These are phyloP conservation scores for Tholera decimalis DNA, from an alignment of 2,888 invertebrate genomes.

Conservation along the genomic window DNA sequence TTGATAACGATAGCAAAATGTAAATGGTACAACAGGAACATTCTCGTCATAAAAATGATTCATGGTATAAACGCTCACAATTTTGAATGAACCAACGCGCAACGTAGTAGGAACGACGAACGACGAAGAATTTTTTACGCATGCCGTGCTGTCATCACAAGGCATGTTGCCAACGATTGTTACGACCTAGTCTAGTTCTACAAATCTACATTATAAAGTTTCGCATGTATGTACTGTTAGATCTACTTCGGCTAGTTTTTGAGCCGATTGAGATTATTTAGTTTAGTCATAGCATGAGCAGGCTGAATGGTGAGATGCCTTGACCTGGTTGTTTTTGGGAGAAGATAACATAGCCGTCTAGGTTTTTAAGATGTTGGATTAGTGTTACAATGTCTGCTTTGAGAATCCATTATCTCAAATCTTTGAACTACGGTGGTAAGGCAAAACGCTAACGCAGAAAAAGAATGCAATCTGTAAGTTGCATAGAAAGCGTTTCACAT, in stretches of 20 bases:
- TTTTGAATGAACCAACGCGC: slow-evolving; percentile 27
- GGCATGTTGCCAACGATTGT: slow-evolving; percentile 42
- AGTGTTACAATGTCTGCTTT: neutral
- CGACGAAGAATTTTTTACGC: slow-evolving; percentile 13
- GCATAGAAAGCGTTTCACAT: no score
- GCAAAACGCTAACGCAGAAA: no score
- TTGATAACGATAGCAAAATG: slow-evolving; percentile 13
- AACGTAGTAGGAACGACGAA: neutral
- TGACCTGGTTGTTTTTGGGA: slow-evolving; percentile 14
- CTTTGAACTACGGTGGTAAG: no score
- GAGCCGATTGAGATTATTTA: slow-evolving; percentile 23
- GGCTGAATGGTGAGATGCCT: slow-evolving; percentile 13
- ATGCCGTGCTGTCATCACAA: slow-evolving; percentile 23
- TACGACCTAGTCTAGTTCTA: slow-evolving; percentile 36
- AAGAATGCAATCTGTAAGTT: no score
- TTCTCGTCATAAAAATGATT: slow-evolving; percentile 27
- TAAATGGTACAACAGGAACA: slow-evolving; percentile 20
- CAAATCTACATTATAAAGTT: slow-evolving; percentile 43
- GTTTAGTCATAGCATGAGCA: slow-evolving; percentile 36
- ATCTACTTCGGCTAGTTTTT: slow-evolving; percentile 33
- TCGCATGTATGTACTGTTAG: slow-evolving; percentile 47
- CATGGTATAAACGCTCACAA: slow-evolving; percentile 1
- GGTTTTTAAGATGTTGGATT: neutral
- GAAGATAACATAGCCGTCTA: neutral
- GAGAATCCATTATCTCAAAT: no score